These are phyloP conservation scores for Thomomys bottae DNA, from an alignment of 2,113 vertebrate genomes.

Conservation along the genomic window DNA sequence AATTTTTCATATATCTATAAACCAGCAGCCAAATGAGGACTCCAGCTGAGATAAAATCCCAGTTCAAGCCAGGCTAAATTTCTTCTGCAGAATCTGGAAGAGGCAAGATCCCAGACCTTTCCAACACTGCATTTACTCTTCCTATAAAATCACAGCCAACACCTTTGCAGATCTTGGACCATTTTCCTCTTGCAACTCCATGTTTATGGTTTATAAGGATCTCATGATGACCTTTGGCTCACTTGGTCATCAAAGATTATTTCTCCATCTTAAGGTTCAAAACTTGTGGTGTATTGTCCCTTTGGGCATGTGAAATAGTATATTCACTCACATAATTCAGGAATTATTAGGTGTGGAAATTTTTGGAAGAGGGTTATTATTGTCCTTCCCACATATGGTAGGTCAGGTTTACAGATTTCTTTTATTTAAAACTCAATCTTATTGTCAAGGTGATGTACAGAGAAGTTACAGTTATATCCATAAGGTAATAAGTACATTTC, in stretches of 20 bases:
- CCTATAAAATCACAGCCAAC: background rate
- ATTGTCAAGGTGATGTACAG: too few species aligned
- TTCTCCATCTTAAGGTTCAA: background rate
- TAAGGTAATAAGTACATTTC: too few species aligned
- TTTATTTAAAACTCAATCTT: too few species aligned
- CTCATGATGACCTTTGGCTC: background rate
- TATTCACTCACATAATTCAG: background rate
- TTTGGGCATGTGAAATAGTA: background rate
- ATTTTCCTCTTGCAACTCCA: background rate
- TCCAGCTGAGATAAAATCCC: background rate
- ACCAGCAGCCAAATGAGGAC: background rate
- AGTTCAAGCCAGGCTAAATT: background rate
- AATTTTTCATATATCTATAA: background rate
- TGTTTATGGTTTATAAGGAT: background rate
- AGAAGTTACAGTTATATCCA: too few species aligned
- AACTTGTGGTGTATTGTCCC: background rate
- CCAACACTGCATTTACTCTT: background rate
- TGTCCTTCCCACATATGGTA: background rate
- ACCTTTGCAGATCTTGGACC: background rate
- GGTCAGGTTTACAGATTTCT: background rate
- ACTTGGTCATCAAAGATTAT: background rate
- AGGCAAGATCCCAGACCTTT: background rate
- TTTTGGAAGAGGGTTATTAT: background rate
- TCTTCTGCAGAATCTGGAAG: background rate
- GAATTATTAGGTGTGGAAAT: background rate